These are phyloP conservation scores for Chelonoidis abingdonii DNA, from an alignment of 2,113 vertebrate genomes.

Conservation along the genomic window DNA sequence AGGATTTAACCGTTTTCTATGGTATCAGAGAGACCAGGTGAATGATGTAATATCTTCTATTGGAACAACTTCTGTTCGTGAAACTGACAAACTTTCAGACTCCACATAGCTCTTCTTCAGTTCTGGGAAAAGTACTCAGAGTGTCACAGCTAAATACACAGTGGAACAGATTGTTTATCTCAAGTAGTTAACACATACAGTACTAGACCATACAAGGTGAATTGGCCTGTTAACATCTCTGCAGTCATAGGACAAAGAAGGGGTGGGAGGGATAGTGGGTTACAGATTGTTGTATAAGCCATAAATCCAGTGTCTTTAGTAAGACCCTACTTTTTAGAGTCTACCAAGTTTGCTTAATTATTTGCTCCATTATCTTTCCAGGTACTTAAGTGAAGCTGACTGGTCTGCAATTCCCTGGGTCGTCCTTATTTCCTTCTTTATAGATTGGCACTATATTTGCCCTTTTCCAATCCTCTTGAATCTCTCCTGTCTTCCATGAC, in stretches of 20 bases:
- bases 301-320: background rate
- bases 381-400: no score
- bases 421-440: no score
- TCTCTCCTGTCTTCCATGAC: no score
- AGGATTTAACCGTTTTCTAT: background rate
- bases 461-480: no score
- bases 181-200: background rate
- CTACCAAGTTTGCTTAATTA: background rate
- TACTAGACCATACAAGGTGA: background rate
- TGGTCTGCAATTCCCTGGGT: no score
- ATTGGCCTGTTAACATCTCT: background rate
- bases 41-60: background rate
- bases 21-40: background rate
- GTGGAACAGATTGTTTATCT: background rate
- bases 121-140: background rate
- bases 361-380: no score
- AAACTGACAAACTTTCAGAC: background rate
- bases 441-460: no score
- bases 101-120: background rate
- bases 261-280: background rate
- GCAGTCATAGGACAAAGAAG: background rate
- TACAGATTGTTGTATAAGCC: background rate
- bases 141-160: background rate
- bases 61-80: background rate
- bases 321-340: background rate